Conservation (phyloP, 2,113 vertebrate species). For the Climacteris rufus region DNA sequence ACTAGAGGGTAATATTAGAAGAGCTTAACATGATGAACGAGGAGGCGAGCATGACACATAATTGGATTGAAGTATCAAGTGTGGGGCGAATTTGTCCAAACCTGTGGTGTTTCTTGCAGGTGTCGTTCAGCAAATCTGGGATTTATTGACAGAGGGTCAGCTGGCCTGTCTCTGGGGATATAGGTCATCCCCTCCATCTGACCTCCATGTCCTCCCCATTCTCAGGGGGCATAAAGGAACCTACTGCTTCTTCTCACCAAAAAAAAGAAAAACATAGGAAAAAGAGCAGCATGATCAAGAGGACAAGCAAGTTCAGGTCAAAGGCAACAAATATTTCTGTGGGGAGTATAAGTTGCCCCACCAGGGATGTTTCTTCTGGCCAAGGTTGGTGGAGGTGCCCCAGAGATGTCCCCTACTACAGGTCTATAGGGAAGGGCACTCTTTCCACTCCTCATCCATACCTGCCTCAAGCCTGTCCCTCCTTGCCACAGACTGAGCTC, state of each 20-base stretch:
- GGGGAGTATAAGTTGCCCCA: not conserved
- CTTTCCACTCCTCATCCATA: not conserved
- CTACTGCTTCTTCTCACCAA: not conserved
- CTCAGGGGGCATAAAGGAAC: not conserved
- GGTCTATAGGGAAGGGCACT: accelerated
- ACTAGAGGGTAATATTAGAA: conserved; percentile 38
- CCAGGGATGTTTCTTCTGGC: not conserved
- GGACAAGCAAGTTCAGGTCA: not conserved
- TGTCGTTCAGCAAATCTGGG: not conserved
- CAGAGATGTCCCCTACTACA: accelerated
- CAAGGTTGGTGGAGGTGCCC: accelerated
- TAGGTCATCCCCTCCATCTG: not conserved
- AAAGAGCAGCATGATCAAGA: not conserved
- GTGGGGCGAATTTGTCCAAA: not conserved
- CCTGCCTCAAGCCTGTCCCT: not conserved
- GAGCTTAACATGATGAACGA: not conserved
- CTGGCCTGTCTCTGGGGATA: not conserved
- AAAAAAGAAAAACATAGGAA: not conserved
- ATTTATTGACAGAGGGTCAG: not conserved
- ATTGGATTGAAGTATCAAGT: not conserved
- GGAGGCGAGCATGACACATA: not conserved
- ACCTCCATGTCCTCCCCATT: not conserved
- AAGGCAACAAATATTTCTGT: not conserved
- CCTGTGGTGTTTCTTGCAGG: not conserved
- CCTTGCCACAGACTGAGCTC: accelerated